Percentiles rank a stretch among this genome's conserved stretches.
phyloP scores from a whole-genome alignment of 2,888 invertebrate species.

The Limenitis camilla region DNA sequence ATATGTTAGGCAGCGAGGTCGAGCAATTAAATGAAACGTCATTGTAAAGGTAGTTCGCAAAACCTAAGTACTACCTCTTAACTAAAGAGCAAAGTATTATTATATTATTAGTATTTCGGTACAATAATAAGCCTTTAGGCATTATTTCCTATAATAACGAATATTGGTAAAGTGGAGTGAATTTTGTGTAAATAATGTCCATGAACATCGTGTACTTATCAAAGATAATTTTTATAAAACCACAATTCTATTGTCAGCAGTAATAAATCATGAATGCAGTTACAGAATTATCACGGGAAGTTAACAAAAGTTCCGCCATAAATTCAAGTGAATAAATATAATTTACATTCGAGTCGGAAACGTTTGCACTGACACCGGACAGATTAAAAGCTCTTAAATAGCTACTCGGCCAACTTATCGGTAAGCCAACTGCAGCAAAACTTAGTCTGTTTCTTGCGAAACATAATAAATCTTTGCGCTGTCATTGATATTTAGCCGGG shows the following conservation, averaged over 20 bases:
- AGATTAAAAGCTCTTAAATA: conserved; percentile 58
- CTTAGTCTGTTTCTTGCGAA: conserved; percentile 51
- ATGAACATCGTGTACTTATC: neutral
- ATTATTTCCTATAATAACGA: too few relatives aligned
- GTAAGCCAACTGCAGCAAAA: conserved; percentile 59
- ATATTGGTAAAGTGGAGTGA: too few relatives aligned
- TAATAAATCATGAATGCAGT: conserved; percentile 17
- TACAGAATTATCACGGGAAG: conserved; percentile 19
- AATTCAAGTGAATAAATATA: conserved; percentile 31
- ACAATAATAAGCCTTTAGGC: too few relatives aligned
- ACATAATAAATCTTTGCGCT: conserved; percentile 69
- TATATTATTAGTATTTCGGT: too few relatives aligned
- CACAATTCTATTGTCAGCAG: neutral
- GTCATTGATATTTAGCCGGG: conserved; percentile 68
- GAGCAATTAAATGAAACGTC: too few relatives aligned
- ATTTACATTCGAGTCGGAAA: conserved; percentile 33
- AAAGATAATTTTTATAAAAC: neutral
- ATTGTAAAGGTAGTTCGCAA: too few relatives aligned
- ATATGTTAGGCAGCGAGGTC: too few relatives aligned
- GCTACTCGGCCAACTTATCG: conserved; percentile 48
- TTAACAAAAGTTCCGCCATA: conserved; percentile 25
- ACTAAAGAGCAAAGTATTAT: too few relatives aligned
- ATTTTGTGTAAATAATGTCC: too few relatives aligned
- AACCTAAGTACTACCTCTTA: too few relatives aligned
- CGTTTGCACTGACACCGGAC: conserved; percentile 37